phyloP scores from a whole-genome alignment of 2,113 vertebrate species.

The Apodemus sylvaticus region DNA sequence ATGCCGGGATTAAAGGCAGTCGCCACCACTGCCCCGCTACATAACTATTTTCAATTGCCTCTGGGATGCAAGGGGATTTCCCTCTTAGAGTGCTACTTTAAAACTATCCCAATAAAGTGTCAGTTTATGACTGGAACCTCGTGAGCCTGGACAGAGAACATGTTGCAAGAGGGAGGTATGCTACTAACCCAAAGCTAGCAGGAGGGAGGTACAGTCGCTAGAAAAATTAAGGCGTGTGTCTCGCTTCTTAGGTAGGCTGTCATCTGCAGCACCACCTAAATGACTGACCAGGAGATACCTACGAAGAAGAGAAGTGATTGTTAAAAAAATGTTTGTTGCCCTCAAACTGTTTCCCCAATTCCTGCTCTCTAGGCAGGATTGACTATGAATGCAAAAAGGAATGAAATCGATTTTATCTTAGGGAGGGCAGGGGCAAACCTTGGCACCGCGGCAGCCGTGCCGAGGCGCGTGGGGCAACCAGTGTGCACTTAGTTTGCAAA shows the following conservation, averaged over 20 bases:
- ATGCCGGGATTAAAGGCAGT: neutral
- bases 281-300: neutral
- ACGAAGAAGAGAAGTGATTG: neutral
- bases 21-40: neutral
- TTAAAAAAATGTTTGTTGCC: neutral
- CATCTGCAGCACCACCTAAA: neutral
- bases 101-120: constrained; percentile 72
- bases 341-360: neutral
- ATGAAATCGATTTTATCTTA: constrained; percentile 29
- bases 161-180: neutral
- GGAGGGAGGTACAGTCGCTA: neutral
- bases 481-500: constrained; percentile 27
- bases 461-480: neutral
- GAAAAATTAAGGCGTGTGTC: neutral
- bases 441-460: neutral
- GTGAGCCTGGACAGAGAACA: neutral
- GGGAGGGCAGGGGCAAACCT: neutral
- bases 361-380: neutral
- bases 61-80: neutral
- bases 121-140: constrained; percentile 30
- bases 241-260: neutral
- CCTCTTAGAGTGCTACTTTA: constrained; percentile 29
- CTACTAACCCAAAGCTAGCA: neutral
- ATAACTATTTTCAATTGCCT: constrained; percentile 4
- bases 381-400: constrained; percentile 12